These are phyloP conservation scores for Spatula versicolor DNA, from an alignment of 2,797 vertebrate genomes.

Conservation along the genomic window DNA sequence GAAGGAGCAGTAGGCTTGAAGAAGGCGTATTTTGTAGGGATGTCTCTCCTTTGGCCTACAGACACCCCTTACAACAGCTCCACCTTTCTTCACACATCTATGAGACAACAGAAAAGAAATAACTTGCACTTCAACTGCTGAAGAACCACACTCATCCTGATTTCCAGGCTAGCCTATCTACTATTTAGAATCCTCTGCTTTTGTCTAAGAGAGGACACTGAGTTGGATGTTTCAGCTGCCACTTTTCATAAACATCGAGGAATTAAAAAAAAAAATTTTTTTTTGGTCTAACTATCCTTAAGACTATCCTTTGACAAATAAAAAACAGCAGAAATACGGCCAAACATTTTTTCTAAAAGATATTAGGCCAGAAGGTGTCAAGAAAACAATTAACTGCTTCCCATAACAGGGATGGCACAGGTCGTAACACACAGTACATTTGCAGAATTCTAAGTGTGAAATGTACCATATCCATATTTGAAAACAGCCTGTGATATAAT, in stretches of 20 bases:
- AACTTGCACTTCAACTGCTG: neutral
- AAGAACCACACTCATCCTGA: neutral
- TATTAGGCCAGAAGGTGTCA: neutral
- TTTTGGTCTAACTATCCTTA: neutral
- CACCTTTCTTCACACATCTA: neutral
- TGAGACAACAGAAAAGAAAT: neutral
- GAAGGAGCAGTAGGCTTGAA: neutral
- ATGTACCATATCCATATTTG: neutral
- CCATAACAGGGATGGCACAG: neutral
- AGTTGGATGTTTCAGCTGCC: neutral
- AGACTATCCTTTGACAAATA: neutral
- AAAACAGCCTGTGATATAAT: neutral
- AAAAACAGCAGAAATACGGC: neutral
- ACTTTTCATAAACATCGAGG: neutral
- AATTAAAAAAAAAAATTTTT: neutral
- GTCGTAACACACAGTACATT: neutral
- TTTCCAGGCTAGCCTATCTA: neutral
- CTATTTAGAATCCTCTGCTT: neutral
- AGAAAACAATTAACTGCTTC: neutral
- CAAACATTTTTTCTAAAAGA: neutral
- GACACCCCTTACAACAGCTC: neutral
- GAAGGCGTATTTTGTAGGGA: neutral
- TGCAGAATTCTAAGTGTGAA: neutral
- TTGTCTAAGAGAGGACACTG: neutral
- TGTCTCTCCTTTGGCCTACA: neutral